A percentile compares a stretch with the other conserved stretches of the same genome.
These are phyloP conservation scores for Crotalus viridis DNA, from an alignment of 2,113 vertebrate genomes.

Conservation along the genomic window DNA sequence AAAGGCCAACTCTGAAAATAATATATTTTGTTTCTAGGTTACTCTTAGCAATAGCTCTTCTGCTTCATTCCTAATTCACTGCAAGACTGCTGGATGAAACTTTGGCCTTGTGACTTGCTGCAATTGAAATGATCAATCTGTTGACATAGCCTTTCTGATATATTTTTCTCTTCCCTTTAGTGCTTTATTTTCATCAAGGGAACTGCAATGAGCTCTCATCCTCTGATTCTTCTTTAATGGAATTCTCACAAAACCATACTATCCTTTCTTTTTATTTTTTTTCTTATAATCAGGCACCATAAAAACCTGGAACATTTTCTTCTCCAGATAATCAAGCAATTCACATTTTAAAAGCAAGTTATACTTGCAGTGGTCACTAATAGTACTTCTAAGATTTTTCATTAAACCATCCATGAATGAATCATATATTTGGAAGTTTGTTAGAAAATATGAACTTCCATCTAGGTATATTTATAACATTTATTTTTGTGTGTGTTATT, in stretches of 20 bases:
- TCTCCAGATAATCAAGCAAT: background rate
- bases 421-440: background rate
- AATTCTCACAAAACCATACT: background rate
- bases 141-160: background rate
- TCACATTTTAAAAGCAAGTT: background rate
- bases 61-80: conserved; percentile 11
- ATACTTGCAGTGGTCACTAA: background rate
- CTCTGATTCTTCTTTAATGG: background rate
- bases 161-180: background rate
- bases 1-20: background rate
- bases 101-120: conserved; percentile 6
- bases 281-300: background rate
- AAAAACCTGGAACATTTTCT: background rate
- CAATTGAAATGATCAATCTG: conserved; percentile 15
- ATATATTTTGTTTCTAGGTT: background rate
- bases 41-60: background rate
- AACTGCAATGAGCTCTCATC: background rate
- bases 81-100: background rate
- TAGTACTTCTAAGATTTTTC: background rate
- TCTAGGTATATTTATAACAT: background rate
- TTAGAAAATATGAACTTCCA: background rate
- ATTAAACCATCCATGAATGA: background rate
- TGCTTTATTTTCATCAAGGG: background rate
- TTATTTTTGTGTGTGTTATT: background rate
- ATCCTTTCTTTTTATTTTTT: background rate